Base-by-base conservation (phyloP, 2,797 vertebrate species). In the Falco concolor region DNA sequence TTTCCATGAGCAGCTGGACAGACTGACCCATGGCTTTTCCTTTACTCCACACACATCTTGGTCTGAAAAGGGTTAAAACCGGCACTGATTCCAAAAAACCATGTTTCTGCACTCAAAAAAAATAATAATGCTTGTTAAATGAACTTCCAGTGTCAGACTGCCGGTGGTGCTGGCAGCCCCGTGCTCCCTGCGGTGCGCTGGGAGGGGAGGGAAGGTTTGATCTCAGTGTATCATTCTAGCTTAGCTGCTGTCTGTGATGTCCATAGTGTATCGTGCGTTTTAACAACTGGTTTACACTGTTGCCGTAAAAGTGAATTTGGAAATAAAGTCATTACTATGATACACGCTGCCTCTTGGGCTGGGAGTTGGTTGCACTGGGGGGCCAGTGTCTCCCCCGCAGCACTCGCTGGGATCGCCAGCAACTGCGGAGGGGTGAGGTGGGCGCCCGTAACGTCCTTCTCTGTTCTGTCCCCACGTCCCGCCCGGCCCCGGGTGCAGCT, bases 251-350 rank as follows among this genome's bases (percentile, higher is more conserved):
- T 98, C 97, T 98, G 99, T 99, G 99, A 97, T 98, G 99, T 99
- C 98, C 98, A 98, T 98, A 97, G 98, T 97, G 98, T 99, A 97
- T 96, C 98, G 99, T 99, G 99, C 98, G 98, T 99, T 99, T 99
- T 98, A 99, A 98, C 98, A 98, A 98, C 98, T 98, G 98, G 98
- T 99, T 99, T 98, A 98, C 99, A 98, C 97, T 97, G 98, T 99
- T 98, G 98, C 98, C 99, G 99, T 99, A 98, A 98, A 98, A 98
- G 99, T 99, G 99, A 98, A 99, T 99, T 99, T 99, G 99, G 98
- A 99, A 99, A 99, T 99, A 99, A 99, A 99, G 97, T 98, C 98
- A 97, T 98, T 99, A 98, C 96, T 98, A 98, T 95, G 78, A 57
- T 21, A 52, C 81, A 2, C 12, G 49, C 75, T 12, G 44, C 18